Evolutionary conservation across 2,797 vertebrate genomes (phyloP).

Genomic region (Setipinna tenuifilis): DNA sequence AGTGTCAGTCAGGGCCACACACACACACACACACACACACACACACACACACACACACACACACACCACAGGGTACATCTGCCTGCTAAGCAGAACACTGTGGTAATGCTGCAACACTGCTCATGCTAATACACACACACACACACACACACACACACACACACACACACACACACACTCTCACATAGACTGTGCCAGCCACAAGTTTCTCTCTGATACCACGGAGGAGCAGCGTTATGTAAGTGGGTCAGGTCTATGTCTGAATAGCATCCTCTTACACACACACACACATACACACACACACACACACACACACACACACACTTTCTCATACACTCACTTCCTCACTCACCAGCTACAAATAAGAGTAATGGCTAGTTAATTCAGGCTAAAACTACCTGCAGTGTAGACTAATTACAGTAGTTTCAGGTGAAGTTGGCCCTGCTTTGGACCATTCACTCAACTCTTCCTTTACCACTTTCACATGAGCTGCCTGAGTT

Average conservation of each 20-base stretch:
- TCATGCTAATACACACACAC: neutral
- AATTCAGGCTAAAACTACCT: too few species aligned
- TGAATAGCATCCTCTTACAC: neutral
- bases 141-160: too few species aligned
- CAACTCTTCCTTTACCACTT: too few species aligned
- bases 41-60: constrained; percentile 4
- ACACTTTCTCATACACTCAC: too few species aligned
- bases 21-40: neutral
- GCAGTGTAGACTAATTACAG: too few species aligned
- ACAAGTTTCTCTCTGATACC: neutral
- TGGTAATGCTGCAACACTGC: neutral
- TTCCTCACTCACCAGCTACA: too few species aligned
- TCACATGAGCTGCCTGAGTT: too few species aligned
- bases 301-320: neutral
- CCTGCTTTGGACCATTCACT: too few species aligned
- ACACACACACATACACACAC: constrained; percentile 17
- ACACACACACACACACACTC: neutral
- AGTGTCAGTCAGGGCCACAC: neutral
- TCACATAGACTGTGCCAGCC: neutral
- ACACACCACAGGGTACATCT: neutral
- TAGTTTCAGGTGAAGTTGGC: too few species aligned
- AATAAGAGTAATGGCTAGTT: too few species aligned
- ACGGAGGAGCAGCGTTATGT: neutral
- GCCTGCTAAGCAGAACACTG: neutral
- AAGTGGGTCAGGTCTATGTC: constrained; percentile 3